Base-by-base conservation (phyloP, 2,113 vertebrate genomes). In the Okapia johnstoni region DNA sequence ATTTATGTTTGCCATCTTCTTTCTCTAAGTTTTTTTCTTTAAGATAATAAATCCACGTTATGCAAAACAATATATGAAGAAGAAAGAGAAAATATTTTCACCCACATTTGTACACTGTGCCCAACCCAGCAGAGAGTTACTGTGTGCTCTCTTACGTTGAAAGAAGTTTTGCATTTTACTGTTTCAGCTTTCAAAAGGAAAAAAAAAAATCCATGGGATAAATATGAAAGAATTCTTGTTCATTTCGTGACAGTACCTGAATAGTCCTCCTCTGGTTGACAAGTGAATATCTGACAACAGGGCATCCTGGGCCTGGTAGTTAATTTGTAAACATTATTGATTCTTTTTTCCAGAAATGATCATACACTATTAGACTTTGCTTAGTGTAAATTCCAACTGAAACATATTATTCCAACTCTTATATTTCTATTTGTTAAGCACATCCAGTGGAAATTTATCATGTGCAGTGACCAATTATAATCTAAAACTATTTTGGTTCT, bases 401-500 rank as follows among this genome's bases (percentile, higher is more conserved):
- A 94, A 58, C 19, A 25, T 88, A 23, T 50, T 93, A 2, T 48
- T 43, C 16, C 25, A 58, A 10, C 70, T 46, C 88, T 70, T 94
- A 5, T 58, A 94, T 92, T 96, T 91, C 36, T 96, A 58, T 97
- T 95, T 97, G 5, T 86, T 48, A 81, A 77, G 48, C 58, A 57
- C 7, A 73, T 7, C 76, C 6, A 26, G 16, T 61, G 21, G 83
- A 58, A 97, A 96, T 96, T 91, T 17, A 92, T 96, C 46, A 7
- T 91, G 93, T 90, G 33, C 77, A 95, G 79, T 84, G 6, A 5
- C 77, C 91, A 48, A 85, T 87, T 90, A 25, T 40, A 95, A 30
- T 19, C 76, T 96, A 33, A 86, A 96, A 93, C 87, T 13, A 28
- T 30, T 96, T 94, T 85, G 8, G 43, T 92, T 97, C 79, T 94